Evolutionary conservation across 2,113 vertebrate genomes (phyloP).

Genomic region (Crypturellus undulatus): DNA sequence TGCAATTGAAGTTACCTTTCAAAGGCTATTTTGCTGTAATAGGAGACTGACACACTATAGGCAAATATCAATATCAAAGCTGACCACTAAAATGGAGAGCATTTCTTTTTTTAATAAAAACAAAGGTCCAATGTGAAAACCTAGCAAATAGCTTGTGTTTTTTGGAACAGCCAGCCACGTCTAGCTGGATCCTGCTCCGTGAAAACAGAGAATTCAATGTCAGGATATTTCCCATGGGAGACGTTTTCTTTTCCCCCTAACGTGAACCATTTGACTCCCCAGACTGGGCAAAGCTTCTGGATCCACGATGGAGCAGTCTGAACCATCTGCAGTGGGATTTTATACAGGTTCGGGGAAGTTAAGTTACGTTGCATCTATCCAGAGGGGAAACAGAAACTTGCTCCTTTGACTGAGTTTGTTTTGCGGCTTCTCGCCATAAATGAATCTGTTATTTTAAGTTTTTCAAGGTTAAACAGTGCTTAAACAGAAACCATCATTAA

Average conservation of each 20-base stretch:
- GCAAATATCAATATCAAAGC: fast-evolving
- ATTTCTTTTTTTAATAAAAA: neutral
- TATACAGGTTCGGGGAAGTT: neutral
- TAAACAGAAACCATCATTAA: neutral
- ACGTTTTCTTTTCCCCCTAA: neutral
- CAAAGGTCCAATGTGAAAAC: neutral
- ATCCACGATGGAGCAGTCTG: neutral
- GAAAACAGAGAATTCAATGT: neutral
- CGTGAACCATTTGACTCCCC: neutral
- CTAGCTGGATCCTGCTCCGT: neutral
- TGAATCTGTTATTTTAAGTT: conserved; percentile 8
- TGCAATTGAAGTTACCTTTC: neutral
- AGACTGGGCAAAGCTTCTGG: neutral
- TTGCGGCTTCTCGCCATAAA: neutral
- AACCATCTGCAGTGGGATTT: neutral
- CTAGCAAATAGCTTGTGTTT: neutral
- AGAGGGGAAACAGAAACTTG: neutral
- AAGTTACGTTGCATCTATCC: neutral
- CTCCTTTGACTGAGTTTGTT: neutral
- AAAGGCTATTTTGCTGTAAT: neutral
- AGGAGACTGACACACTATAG: neutral
- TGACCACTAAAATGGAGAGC: neutral
- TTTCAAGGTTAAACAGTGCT: neutral
- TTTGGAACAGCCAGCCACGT: neutral
- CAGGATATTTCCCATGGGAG: neutral